Conservation (phyloP, 2,797 vertebrate genomes). For the Okamejei kenojei region DNA sequence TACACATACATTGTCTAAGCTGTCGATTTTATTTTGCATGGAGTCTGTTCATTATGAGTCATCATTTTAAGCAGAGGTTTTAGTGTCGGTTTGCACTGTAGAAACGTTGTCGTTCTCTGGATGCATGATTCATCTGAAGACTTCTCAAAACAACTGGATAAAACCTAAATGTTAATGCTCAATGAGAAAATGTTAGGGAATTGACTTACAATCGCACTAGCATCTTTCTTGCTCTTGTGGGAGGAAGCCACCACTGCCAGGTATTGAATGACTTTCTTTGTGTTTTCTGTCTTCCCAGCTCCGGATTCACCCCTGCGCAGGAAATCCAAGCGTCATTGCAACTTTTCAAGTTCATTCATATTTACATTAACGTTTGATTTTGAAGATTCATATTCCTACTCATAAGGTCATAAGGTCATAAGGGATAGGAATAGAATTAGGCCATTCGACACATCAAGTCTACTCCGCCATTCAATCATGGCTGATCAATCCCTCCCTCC, state of each 20-base stretch:
- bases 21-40: background rate
- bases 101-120: no score
- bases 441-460: no score
- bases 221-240: constrained; percentile 93
- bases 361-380: background rate
- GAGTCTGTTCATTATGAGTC: background rate
- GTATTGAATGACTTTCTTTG: constrained; percentile 97
- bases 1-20: no score
- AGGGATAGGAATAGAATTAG: no score
- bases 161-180: background rate
- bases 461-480: no score
- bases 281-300: constrained; percentile 94
- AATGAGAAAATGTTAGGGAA: background rate
- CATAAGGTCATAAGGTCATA: no score
- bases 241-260: constrained; percentile 91
- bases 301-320: constrained; percentile 84
- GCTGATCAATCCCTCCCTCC: no score
- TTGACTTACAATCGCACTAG: constrained; percentile 77
- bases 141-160: background rate
- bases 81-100: background rate
- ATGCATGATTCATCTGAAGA: background rate
- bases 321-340: constrained; percentile 14
- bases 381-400: background rate
- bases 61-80: background rate
- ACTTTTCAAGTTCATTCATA: background rate